Conservation (phyloP, 2,113 vertebrate species). For the Cinclus cinclus region DNA sequence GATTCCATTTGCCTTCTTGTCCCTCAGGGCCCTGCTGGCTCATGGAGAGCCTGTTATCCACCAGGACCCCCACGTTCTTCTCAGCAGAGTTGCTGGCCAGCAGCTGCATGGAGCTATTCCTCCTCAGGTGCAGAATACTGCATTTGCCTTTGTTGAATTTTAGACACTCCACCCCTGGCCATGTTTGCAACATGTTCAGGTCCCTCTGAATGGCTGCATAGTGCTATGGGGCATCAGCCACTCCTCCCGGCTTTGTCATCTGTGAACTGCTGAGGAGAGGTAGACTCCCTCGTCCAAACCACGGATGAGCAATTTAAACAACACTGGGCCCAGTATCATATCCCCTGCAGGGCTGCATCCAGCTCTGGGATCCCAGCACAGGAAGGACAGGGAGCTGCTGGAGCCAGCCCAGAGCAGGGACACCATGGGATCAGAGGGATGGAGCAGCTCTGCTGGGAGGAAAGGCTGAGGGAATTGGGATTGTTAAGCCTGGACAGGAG, state of each 20-base stretch:
- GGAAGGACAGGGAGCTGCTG: too few relatives aligned
- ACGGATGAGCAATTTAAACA: neutral
- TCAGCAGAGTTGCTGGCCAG: neutral
- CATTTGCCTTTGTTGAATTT: neutral
- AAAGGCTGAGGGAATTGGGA: too few relatives aligned
- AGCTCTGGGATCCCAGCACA: neutral
- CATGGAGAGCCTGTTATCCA: neutral
- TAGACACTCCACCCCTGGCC: neutral
- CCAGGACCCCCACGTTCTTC: neutral
- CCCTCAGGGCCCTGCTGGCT: neutral
- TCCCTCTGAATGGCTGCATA: too few relatives aligned
- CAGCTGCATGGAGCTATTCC: neutral
- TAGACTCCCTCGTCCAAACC: neutral
- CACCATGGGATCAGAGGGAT: too few relatives aligned
- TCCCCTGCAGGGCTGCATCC: neutral
- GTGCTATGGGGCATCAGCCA: fast-evolving
- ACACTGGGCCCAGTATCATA: neutral
- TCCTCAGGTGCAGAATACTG: neutral
- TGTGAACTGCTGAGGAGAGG: neutral
- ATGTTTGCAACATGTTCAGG: neutral
- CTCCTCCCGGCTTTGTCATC: neutral
- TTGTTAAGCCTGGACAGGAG: too few relatives aligned
- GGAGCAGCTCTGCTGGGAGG: too few relatives aligned
- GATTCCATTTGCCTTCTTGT: neutral
- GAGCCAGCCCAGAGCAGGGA: too few relatives aligned